phyloP scores from a whole-genome alignment of 2,888 invertebrate genomes.

The Drosophila longiperda region DNA sequence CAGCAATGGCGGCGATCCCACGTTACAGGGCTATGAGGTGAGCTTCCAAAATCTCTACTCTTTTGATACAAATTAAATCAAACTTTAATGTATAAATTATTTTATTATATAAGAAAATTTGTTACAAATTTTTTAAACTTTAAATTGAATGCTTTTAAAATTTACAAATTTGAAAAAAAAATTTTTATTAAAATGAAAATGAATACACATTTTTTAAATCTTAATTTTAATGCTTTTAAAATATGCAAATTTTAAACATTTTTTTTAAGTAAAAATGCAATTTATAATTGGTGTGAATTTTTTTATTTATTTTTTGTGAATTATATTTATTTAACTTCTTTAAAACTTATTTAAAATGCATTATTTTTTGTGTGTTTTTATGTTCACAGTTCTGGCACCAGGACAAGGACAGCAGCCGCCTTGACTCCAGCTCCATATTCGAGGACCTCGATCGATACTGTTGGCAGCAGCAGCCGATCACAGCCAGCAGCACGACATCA shows the following conservation, averaged over 20 bases:
- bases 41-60: constrained; percentile 31
- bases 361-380: background rate
- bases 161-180: background rate
- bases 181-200: background rate
- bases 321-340: too few species aligned
- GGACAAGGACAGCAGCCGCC: constrained; percentile 88
- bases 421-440: constrained; percentile 89
- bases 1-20: constrained; percentile 81
- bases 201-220: background rate
- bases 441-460: constrained; percentile 94
- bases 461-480: constrained; percentile 89
- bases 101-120: background rate
- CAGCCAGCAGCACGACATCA: constrained; percentile 57
- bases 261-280: background rate
- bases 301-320: background rate
- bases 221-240: background rate
- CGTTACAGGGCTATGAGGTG: constrained; percentile 85
- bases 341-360: background rate
- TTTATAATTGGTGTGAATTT: background rate
- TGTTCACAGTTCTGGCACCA: constrained; percentile 83
- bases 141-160: background rate
- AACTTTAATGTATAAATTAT: background rate
- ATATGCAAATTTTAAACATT: background rate
- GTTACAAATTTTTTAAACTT: background rate
- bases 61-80: background rate